Percentiles rank a stretch among this genome's conserved stretches.
Conservation (phyloP, 2,888 invertebrate species). For the Sericinus montela region DNA sequence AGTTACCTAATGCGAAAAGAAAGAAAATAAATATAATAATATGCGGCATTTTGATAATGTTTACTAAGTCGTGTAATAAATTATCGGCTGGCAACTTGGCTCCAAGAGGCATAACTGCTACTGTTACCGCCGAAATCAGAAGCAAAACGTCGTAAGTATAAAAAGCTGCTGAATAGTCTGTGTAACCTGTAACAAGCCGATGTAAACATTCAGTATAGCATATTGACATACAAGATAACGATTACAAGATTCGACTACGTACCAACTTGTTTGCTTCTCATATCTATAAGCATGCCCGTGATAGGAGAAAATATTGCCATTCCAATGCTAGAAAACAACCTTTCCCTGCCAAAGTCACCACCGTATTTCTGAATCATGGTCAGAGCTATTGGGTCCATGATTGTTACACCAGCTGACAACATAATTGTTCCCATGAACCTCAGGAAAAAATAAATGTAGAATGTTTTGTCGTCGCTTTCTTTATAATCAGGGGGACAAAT, state of each 20-base stretch:
- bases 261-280: constrained; percentile 80
- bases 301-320: constrained; percentile 91
- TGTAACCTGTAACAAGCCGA: constrained; percentile 81
- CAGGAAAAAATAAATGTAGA: constrained; percentile 90
- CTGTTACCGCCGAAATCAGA: constrained; percentile 84
- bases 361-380: constrained; percentile 91
- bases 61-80: constrained; percentile 85
- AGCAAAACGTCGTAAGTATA: constrained; percentile 88
- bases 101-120: constrained; percentile 88
- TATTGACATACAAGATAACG: constrained; percentile 69
- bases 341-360: constrained; percentile 89
- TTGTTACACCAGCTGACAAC: constrained; percentile 90
- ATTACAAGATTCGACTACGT: constrained; percentile 54
- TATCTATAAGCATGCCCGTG: constrained; percentile 88
- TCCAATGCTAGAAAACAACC: constrained; percentile 88
- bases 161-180: constrained; percentile 93
- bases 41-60: constrained; percentile 87
- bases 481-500: constrained; percentile 89
- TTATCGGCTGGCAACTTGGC: constrained; percentile 88
- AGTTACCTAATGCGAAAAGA: constrained; percentile 89
- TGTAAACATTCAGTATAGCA: constrained; percentile 45
- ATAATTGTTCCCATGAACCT: constrained; percentile 89
- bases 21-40: constrained; percentile 90
- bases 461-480: constrained; percentile 86
- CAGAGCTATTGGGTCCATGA: constrained; percentile 93